phyloP scores from a whole-genome alignment of 2,888 invertebrate genomes.

The Nemoura dubitans region DNA sequence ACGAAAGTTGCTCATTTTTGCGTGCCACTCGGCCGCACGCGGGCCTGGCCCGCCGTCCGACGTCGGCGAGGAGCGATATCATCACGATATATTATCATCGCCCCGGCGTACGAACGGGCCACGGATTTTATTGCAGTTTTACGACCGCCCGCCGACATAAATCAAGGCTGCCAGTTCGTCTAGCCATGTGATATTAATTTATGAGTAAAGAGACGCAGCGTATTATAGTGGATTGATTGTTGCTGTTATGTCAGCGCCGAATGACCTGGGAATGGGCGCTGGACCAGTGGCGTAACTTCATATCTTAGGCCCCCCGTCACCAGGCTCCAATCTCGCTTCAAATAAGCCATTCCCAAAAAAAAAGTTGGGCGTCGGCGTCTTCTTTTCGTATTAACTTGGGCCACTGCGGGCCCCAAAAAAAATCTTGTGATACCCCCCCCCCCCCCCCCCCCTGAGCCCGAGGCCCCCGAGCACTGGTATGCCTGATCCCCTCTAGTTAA shows the following conservation, averaged over 20 bases:
- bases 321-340: too few relatives aligned
- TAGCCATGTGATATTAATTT: not conserved
- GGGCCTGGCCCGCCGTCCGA: not conserved
- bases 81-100: slow-evolving; percentile 12
- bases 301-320: too few relatives aligned
- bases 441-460: too few relatives aligned
- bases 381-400: too few relatives aligned
- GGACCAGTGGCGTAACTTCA: too few relatives aligned
- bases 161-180: not conserved
- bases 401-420: too few relatives aligned
- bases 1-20: slow-evolving; percentile 12
- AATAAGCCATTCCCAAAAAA: too few relatives aligned
- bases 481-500: too few relatives aligned
- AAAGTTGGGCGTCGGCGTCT: too few relatives aligned
- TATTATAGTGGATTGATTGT: not conserved
- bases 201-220: not conserved
- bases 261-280: not conserved
- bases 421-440: too few relatives aligned
- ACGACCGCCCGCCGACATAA: not conserved
- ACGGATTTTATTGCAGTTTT: not conserved
- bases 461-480: too few relatives aligned
- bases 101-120: not conserved
- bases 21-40: not conserved
- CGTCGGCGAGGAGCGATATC: not conserved
- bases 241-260: not conserved